These are phyloP conservation scores for Cheilosia scutellata DNA, from an alignment of 2,888 invertebrate genomes.

Conservation along the genomic window DNA sequence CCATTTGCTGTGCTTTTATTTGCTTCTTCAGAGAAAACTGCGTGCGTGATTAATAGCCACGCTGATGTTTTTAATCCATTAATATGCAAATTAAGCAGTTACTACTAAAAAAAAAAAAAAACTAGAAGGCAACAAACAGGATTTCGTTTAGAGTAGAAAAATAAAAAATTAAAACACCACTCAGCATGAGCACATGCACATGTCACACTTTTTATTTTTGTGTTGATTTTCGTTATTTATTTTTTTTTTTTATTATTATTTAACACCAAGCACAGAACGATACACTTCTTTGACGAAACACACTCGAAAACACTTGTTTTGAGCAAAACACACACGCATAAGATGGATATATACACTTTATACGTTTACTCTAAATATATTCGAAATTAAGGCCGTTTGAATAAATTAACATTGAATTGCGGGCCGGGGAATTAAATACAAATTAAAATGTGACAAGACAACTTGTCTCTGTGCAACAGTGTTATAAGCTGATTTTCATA, in stretches of 20 bases:
- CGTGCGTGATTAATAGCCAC: constrained; percentile 71
- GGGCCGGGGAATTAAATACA: constrained; percentile 13
- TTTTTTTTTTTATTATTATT: constrained; percentile 12
- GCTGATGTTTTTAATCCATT: constrained; percentile 72
- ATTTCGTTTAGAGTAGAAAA: constrained; percentile 38
- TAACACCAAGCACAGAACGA: constrained; percentile 27
- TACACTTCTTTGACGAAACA: not conserved
- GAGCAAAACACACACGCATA: constrained; percentile 17
- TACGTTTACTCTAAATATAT: constrained; percentile 47
- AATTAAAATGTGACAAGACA: constrained; percentile 44
- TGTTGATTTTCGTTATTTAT: constrained; percentile 4
- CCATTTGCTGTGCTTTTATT: constrained; percentile 33
- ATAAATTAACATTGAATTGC: constrained; percentile 64
- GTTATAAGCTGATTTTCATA: constrained; percentile 38
- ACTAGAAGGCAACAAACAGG: constrained; percentile 55
- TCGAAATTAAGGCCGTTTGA: constrained; percentile 59
- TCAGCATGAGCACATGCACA: constrained; percentile 31
- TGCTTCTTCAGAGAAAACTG: constrained; percentile 65
- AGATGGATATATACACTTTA: not conserved
- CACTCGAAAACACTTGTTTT: constrained; percentile 46
- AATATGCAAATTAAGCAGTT: constrained; percentile 72
- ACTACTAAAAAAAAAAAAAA: constrained; percentile 21
- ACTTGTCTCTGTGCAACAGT: constrained; percentile 47
- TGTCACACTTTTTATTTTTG: constrained; percentile 18
- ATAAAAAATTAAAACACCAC: constrained; percentile 26